Evolutionary conservation across 2,888 invertebrate genomes (phyloP), one percentile per base, ranked within the genome.

Genomic region (Cataglyphis rosenhaueri): DNA sequence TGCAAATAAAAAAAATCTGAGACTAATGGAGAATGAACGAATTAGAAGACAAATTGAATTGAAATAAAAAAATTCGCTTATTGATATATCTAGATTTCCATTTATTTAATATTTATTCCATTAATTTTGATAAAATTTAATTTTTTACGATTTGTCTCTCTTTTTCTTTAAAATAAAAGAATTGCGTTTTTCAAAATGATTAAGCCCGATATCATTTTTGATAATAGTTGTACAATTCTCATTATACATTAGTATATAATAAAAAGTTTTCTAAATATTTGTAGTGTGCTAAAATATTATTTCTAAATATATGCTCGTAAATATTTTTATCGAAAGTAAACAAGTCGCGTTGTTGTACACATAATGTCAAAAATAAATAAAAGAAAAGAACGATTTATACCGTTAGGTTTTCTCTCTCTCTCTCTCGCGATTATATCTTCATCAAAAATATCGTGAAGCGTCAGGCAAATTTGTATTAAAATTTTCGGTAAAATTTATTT

Each of bases 1-100:
- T 62, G 52, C 48, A 64, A 75, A 75, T 52, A 55, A n/a, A 75
- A 75, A 38, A 38, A 4, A 8, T 38, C 3, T 12, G 41, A 44
- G 41, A 44, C 41, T 64, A 32, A 32, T 61, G 3, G 64, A n/a
- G 15, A 35, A 2, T n/a, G 1, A 62, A 64, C 5, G 12, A 21
- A 64, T 38, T 38, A 38, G 15, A 35, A 35, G n/a, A n/a, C 35
- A 62, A 38, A 21, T 32, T 10, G 29, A 15, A 61, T 61, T 61
- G 3, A 61, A 32, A 61, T 29, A 61, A 59, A 59, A 59, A 59
- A 59, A 59, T 29, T 29, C 15, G 15, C 15, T 59, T 29, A 15
- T 59, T 59, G 12, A 59, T 21, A 25, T 12, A 25, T 15, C 12
- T 0, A 44, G 15, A 18, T 59, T 59, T 59, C 15, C 8, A 12